Evolutionary conservation across 2,113 vertebrate species (phyloP).

Genomic region (Tor tambroides): DNA sequence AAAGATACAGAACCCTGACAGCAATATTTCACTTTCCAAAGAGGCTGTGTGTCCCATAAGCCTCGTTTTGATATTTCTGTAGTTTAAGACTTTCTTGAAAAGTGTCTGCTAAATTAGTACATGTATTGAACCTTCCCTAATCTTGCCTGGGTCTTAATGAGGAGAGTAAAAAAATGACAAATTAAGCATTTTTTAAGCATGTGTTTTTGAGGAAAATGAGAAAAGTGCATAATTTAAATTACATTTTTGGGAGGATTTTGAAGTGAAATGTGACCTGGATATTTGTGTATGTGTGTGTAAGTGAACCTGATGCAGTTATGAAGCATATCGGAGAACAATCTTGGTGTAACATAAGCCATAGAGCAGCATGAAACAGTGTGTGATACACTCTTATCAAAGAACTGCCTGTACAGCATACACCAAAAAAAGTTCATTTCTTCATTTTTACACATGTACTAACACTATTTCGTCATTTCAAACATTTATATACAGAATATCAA

Average conservation of each 20-base stretch:
- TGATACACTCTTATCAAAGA: background rate
- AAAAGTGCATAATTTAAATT: background rate
- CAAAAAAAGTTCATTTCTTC: background rate
- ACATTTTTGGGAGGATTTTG: background rate
- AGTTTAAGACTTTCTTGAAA: background rate
- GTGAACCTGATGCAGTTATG: background rate
- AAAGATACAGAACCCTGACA: background rate
- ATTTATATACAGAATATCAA: conserved; percentile 4
- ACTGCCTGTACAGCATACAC: background rate
- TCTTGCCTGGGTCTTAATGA: too few relatives aligned
- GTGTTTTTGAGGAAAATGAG: too few relatives aligned
- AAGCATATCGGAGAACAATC: background rate
- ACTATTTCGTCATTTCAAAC: background rate
- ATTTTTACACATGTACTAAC: background rate
- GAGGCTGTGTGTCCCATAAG: background rate
- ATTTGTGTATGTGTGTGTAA: background rate
- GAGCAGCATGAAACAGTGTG: background rate
- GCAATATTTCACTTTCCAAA: background rate
- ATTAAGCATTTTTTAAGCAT: too few relatives aligned
- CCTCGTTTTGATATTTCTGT: too few relatives aligned
- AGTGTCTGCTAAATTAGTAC: background rate
- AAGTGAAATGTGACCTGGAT: background rate
- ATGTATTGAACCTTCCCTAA: background rate
- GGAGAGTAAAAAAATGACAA: too few relatives aligned
- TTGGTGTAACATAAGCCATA: background rate